Evolutionary conservation across 2,113 vertebrate genomes (phyloP), one percentile per base, ranked within the genome.

Genomic region (Anguilla rostrata): DNA sequence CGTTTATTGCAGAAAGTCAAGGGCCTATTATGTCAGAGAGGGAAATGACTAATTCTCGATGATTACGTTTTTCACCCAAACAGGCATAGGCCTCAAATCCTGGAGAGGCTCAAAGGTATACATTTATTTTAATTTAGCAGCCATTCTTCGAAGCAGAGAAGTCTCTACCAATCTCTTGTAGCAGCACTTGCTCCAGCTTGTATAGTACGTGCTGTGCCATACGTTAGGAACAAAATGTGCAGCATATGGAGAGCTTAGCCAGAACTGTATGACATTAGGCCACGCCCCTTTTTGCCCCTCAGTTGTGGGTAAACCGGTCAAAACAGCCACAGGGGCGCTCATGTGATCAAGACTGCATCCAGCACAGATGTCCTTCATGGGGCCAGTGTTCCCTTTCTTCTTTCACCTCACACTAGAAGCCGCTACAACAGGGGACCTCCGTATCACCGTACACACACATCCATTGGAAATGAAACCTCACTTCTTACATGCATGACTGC

Each of bases 11-110:
- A 39, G n/a, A 9, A 14, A 22, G 78, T 87, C 2, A 63, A 63
- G 1, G 16, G 16, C 22, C 71, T 53, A 63, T 82, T 29, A 49
- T 87, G 41, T 82, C 78, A 87, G 41, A 85, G 71, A 34, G 34
- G n/a, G 11, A 3, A 34, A 75, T 75, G 11, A 12, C 26, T 7
- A 26, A 29, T 75, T 75, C 5, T 71, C 8, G 6, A n/a, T 26
- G 18, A 20, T 66, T 20, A 2, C 18, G 22, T 26, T 66, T 22
- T 26, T 66, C 22, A 22, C 60, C 8, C 49, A 53, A 53, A 12
- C 60, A 22, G 60, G 22, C 60, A 26, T 20, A 66, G 60, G 18
- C 26, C 60, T 26, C 60, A 66, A 22, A 66, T 9, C 60, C 60
- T 22, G 60, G 60, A 18, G 57, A 29, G n/a, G n/a, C n/a, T 75